These are phyloP conservation scores for Ophion ellenae DNA, from an alignment of 2,888 invertebrate species.

Conservation along the genomic window DNA sequence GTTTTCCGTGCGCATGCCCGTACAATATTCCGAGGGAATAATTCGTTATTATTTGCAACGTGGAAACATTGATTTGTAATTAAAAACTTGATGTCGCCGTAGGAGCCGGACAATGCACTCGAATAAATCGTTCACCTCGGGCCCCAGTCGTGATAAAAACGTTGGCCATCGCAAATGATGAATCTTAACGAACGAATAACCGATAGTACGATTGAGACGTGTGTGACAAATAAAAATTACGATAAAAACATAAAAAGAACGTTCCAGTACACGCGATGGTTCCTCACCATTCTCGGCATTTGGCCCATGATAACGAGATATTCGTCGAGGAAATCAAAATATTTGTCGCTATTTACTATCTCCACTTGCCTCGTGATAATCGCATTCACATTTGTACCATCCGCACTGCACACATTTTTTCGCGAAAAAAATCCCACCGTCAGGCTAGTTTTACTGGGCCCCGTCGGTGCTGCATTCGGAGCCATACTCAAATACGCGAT, in stretches of 20 bases:
- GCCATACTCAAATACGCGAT: conserved; percentile 26
- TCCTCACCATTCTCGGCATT: conserved; percentile 48
- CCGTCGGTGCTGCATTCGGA: conserved; percentile 1
- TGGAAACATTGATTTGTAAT: not conserved
- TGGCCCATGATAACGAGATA: conserved; percentile 49
- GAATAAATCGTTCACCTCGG: not conserved
- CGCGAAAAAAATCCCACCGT: too few species aligned
- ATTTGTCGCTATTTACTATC: conserved; percentile 16
- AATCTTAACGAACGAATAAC: not conserved
- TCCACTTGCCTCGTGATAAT: not conserved
- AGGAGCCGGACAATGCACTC: not conserved
- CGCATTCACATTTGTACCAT: conserved; percentile 9
- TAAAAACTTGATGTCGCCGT: not conserved
- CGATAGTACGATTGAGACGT: not conserved
- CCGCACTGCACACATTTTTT: conserved; percentile 36
- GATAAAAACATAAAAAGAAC: conserved; percentile 18
- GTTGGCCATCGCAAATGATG: conserved; percentile 9
- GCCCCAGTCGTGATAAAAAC: not conserved
- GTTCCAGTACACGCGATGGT: conserved; percentile 39
- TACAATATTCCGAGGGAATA: not conserved
- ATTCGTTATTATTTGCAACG: not conserved
- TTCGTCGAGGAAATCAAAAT: conserved; percentile 5
- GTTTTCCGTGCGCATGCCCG: conserved; percentile 17
- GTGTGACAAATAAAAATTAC: conserved; percentile 23
- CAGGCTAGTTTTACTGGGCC: conserved; percentile 26